Evolutionary conservation across 2,888 invertebrate genomes (phyloP).

Genomic region (Drosophila maculinotata): DNA sequence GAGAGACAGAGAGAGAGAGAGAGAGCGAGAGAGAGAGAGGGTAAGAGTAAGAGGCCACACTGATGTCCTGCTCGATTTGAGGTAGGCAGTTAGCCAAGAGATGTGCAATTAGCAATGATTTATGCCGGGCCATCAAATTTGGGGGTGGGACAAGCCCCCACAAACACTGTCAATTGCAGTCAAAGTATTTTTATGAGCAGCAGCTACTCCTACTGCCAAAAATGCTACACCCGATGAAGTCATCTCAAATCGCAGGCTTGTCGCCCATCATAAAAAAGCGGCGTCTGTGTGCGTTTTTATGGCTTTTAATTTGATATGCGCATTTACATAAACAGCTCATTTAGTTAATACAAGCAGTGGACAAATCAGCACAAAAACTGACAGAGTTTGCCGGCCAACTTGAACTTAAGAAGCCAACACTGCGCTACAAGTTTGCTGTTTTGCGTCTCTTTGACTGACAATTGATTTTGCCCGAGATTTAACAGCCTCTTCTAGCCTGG

Average conservation of each 20-base stretch:
- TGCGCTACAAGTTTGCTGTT: slow-evolving; percentile 19
- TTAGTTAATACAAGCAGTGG: slow-evolving; percentile 66
- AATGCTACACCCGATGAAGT: slow-evolving; percentile 53
- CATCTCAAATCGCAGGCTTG: slow-evolving; percentile 65
- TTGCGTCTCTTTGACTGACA: slow-evolving; percentile 7
- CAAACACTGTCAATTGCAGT: slow-evolving; percentile 55
- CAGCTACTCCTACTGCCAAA: slow-evolving; percentile 7
- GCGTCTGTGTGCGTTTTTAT: slow-evolving; percentile 57
- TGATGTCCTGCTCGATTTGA: slow-evolving; percentile 9
- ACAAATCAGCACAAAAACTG: slow-evolving; percentile 59
- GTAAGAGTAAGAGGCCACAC: neutral
- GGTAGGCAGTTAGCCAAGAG: slow-evolving; percentile 6
- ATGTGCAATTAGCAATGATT: slow-evolving; percentile 71
- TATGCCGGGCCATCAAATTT: slow-evolving; percentile 67
- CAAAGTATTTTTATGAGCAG: slow-evolving; percentile 59
- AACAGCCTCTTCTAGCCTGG: slow-evolving; percentile 25
- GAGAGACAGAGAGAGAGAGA: no score
- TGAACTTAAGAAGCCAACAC: slow-evolving; percentile 4
- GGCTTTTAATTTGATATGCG: slow-evolving; percentile 73
- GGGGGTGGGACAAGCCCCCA: no score
- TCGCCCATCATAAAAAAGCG: slow-evolving; percentile 53
- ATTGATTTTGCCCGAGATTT: slow-evolving; percentile 35
- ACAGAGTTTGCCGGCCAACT: no score
- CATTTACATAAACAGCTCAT: slow-evolving; percentile 78
- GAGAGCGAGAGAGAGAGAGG: no score